Percentiles rank a stretch among this genome's conserved stretches.
Conservation (phyloP, 2,797 vertebrate genomes). For the Diplodus puntazzo region DNA sequence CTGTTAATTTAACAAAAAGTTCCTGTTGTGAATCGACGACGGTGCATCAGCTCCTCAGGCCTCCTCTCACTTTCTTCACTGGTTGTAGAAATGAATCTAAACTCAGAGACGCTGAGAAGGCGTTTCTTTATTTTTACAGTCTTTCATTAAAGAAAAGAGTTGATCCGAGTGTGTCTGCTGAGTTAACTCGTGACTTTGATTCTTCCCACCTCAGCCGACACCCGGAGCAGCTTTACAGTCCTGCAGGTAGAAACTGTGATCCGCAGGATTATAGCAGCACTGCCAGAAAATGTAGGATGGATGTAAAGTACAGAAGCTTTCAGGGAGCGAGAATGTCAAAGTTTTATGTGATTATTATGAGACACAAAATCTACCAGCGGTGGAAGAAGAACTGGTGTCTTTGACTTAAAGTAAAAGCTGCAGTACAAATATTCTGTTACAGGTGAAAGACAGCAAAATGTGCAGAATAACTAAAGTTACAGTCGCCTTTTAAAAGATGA, state of each 20-base stretch:
- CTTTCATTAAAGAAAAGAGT: background rate
- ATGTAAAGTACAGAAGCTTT: background rate
- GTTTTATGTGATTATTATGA: background rate
- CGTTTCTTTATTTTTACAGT: conserved; percentile 15
- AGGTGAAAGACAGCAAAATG: background rate
- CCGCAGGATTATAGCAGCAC: conserved; percentile 11
- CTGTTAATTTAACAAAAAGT: no score
- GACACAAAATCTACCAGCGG: background rate
- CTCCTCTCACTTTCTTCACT: background rate
- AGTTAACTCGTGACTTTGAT: conserved; percentile 20
- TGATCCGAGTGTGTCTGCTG: conserved; percentile 23
- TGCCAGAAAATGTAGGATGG: background rate
- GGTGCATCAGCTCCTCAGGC: background rate
- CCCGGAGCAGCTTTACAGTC: conserved; percentile 5
- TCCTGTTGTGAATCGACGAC: background rate
- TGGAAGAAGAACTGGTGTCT: background rate
- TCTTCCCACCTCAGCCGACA: conserved; percentile 9
- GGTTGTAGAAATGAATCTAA: background rate
- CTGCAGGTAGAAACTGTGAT: conserved; percentile 6
- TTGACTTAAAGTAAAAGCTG: background rate
- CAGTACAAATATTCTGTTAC: background rate
- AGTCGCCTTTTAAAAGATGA: no score
- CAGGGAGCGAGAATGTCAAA: background rate
- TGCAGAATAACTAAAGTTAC: no score
- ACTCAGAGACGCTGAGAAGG: background rate